Evolutionary conservation across 2,888 invertebrate species (phyloP).

Genomic region (Agonopterix subpropinquella): DNA sequence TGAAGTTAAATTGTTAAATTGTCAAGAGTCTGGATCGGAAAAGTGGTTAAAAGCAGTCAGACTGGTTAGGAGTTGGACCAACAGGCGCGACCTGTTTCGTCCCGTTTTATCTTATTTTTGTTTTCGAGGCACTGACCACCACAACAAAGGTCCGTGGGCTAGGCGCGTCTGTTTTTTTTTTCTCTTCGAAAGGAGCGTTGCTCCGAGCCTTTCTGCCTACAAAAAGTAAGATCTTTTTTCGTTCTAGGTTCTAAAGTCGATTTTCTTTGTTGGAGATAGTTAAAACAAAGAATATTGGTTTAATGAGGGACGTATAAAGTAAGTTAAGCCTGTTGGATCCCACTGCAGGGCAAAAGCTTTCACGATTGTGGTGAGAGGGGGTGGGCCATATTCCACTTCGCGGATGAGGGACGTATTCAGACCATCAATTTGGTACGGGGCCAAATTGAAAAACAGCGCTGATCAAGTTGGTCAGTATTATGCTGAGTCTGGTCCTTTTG

Average conservation of each 20-base stretch:
- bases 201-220: slow-evolving; percentile 34
- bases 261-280: not conserved
- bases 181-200: slow-evolving; percentile 33
- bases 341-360: no score
- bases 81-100: slow-evolving; percentile 51
- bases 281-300: not conserved
- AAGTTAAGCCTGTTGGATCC: no score
- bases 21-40: slow-evolving; percentile 35
- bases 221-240: slow-evolving; percentile 12
- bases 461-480: no score
- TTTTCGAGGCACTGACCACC: slow-evolving; percentile 73
- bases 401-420: no score
- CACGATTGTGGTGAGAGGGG: no score
- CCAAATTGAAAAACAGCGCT: no score
- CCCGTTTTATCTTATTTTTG: slow-evolving; percentile 69
- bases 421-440: no score
- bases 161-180: slow-evolving; percentile 43
- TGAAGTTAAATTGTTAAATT: slow-evolving; percentile 3
- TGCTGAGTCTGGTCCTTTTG: no score
- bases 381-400: no score
- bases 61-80: slow-evolving; percentile 42
- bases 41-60: slow-evolving; percentile 51
- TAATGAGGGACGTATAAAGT: no score
- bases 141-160: slow-evolving; percentile 68
- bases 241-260: slow-evolving; percentile 7